phyloP scores from a whole-genome alignment of 2,797 vertebrate species.

The Etheostoma nigrum region DNA sequence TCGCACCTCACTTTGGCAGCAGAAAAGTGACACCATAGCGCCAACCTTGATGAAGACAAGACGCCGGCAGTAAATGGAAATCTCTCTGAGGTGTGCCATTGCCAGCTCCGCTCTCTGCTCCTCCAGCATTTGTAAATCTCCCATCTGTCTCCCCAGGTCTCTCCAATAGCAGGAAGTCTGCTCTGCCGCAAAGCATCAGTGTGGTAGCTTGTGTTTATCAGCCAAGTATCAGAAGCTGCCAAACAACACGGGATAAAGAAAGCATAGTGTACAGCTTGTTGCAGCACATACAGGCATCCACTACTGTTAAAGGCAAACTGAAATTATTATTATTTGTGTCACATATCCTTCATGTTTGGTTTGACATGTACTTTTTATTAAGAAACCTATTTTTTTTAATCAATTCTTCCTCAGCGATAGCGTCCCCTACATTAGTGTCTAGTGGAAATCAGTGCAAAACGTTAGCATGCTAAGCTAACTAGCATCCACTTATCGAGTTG shows the following conservation, averaged over 20 bases:
- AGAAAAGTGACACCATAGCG: constrained; percentile 35
- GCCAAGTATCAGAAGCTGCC: constrained; percentile 52
- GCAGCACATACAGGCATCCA: background rate
- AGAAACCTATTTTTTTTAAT: too few relatives aligned
- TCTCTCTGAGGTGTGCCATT: constrained; percentile 47
- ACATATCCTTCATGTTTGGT: background rate
- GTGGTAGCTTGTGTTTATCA: constrained; percentile 36
- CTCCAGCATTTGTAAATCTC: constrained; percentile 54
- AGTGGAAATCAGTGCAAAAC: background rate
- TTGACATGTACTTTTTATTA: background rate
- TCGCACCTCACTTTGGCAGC: constrained; percentile 35
- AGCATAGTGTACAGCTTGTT: constrained; percentile 28
- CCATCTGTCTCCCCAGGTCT: constrained; percentile 71
- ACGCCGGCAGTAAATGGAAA: constrained; percentile 45
- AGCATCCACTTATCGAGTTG: background rate
- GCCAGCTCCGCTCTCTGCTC: constrained; percentile 57
- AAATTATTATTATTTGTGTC: background rate
- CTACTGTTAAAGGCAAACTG: constrained; percentile 19
- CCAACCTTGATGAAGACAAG: constrained; percentile 65
- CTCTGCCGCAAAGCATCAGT: constrained; percentile 49
- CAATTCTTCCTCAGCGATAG: background rate
- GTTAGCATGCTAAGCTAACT: background rate
- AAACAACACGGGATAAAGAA: constrained; percentile 42
- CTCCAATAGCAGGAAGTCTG: constrained; percentile 53
- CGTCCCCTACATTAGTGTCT: background rate